These are phyloP conservation scores for Gadus chalcogrammus DNA, from an alignment of 2,113 vertebrate species.

Conservation along the genomic window DNA sequence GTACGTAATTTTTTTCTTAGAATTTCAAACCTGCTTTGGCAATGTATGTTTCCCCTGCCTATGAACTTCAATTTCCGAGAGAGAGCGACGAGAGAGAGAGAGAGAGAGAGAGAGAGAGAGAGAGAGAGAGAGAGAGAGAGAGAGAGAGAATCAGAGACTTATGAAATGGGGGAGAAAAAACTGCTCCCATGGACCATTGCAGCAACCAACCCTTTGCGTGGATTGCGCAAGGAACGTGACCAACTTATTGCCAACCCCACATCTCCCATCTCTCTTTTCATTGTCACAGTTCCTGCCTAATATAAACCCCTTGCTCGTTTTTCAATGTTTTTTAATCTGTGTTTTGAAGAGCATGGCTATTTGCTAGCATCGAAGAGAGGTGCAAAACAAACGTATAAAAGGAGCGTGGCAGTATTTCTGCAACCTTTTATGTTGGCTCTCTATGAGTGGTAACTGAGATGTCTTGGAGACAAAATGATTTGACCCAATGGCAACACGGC, in stretches of 20 bases:
- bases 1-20: too few species aligned
- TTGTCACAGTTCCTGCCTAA: slow-evolving; percentile 54
- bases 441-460: slow-evolving; percentile 23
- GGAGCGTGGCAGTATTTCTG: slow-evolving; percentile 4
- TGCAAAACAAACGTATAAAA: too few species aligned
- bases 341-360: slow-evolving; percentile 44
- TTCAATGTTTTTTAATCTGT: slow-evolving; percentile 38
- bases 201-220: slow-evolving; percentile 48
- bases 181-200: slow-evolving; percentile 62
- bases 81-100: slow-evolving; percentile 23
- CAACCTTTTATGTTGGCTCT: slow-evolving; percentile 31
- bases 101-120: slow-evolving; percentile 26
- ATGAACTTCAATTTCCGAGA: too few species aligned
- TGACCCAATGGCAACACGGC: slow-evolving; percentile 13
- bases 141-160: background rate
- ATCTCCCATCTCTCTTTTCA: slow-evolving; percentile 23
- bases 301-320: slow-evolving; percentile 47
- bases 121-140: slow-evolving; percentile 25
- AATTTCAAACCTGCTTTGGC: too few species aligned
- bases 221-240: slow-evolving; percentile 59
- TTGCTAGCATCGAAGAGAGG: slow-evolving; percentile 20
- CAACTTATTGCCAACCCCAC: background rate
- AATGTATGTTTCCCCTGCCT: too few species aligned
- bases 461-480: slow-evolving; percentile 41
- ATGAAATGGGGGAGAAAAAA: slow-evolving; percentile 21